Evolutionary conservation across 35 echinoderm and acorn worm genomes (phyloP), one percentile per base, ranked within the genome.

Genomic region (Apostichopus californicus): DNA sequence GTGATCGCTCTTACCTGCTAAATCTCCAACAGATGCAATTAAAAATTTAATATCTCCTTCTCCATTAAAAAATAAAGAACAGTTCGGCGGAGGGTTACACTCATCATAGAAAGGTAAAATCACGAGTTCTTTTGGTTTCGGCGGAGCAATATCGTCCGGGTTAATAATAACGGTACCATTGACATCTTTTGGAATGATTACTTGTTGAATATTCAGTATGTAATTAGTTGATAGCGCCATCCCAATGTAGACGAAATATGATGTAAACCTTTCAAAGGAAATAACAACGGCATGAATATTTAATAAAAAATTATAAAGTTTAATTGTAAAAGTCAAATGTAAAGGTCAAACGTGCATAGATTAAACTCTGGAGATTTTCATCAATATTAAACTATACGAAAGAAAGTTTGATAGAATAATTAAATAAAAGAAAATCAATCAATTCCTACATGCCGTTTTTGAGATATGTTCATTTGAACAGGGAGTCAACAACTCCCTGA

Each of bases 231-330:
- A 81, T 25, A 92, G 55, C 6, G 91, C 91, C 54, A 84, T 73
- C 55, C 91, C 91, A 34, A 85, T 85, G 63, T 92, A 92, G 18
- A 81, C 54, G 55, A 92, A 92, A 92, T 92, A 92, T 14, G 91
- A 83, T 17, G 81, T 85, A 60, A 92, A 87, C 56, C 80, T 70
- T 46, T 46, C 34, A 46, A 46, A 46, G 34, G 34, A 46, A 46
- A 46, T 3, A 46, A 46, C 34, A 46, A 3, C 34, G 34, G 3
- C 3, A 46, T 46, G 34, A 3, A 46, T 46, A 46, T 46, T 46
- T 46, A 4, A 46, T 46, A 46, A 46, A 46, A 46, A 46, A 46
- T 46, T 46, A 46, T 46, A 46, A 2, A 46, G 34, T 46, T 46
- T 46, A 46, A 34, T 34, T 34, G 28, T 34, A 34, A 34, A 34